Percentiles rank a stretch among this genome's conserved stretches.
Evolutionary conservation across 2,113 vertebrate genomes (phyloP).

Genomic region (Oostethus manadensis): DNA sequence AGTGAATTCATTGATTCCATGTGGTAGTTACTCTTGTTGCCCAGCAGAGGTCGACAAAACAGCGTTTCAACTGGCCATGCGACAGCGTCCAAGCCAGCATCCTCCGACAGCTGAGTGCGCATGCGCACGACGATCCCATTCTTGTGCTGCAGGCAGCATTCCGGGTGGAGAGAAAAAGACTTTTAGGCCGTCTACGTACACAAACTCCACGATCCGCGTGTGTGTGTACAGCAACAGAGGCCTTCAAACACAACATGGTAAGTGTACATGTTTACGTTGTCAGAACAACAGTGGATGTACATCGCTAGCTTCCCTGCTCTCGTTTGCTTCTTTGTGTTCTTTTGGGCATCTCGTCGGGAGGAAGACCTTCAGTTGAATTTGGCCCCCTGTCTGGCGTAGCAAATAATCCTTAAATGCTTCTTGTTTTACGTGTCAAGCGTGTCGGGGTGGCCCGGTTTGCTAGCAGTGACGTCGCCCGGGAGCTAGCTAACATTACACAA

Average conservation of each 20-base stretch:
- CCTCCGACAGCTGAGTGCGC: conserved; percentile 52
- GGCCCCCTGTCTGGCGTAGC: neutral
- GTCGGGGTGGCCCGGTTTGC: conserved; percentile 9
- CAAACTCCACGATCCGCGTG: neutral
- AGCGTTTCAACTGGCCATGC: conserved; percentile 45
- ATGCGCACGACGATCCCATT: conserved; percentile 62
- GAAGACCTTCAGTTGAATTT: conserved; percentile 39
- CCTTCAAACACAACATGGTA: conserved; percentile 38
- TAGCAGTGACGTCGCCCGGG: conserved; percentile 27
- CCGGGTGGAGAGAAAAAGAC: conserved; percentile 55
- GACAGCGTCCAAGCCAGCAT: conserved; percentile 63
- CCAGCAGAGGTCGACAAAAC: conserved; percentile 43
- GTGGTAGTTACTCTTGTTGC: neutral
- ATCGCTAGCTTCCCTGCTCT: neutral
- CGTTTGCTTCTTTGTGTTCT: conserved; percentile 22
- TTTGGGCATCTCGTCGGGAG: conserved; percentile 50
- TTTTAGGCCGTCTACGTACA: conserved; percentile 28
- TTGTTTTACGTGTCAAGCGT: neutral
- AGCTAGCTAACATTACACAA: conserved; percentile 44
- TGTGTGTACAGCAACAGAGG: neutral
- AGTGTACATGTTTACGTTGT: conserved; percentile 8
- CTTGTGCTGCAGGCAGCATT: conserved; percentile 66
- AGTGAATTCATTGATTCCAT: no score
- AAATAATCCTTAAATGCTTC: neutral
- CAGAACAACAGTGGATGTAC: neutral